These are phyloP conservation scores for Cheilosia soror DNA, from an alignment of 2,888 invertebrate genomes.

Conservation along the genomic window DNA sequence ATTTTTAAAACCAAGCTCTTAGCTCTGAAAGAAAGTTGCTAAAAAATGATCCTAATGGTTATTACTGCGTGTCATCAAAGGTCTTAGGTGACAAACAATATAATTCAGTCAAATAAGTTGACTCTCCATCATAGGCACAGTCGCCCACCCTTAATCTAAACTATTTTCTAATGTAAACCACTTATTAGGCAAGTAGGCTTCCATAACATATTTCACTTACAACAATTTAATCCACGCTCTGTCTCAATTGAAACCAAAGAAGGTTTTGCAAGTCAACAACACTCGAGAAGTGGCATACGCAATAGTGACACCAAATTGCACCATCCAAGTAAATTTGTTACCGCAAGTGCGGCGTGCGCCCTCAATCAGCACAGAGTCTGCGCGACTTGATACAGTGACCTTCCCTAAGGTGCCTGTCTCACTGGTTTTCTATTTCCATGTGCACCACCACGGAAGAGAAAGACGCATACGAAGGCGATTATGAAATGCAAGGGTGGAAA, in stretches of 20 bases:
- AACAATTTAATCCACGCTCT: too few species aligned
- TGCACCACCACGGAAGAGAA: conserved; percentile 57
- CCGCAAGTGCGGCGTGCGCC: conserved; percentile 10
- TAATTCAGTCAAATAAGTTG: too few species aligned
- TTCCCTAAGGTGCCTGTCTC: conserved; percentile 54
- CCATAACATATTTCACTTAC: too few species aligned
- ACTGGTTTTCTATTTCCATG: conserved; percentile 49
- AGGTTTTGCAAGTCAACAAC: conserved; percentile 14
- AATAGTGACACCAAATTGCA: conserved; percentile 62
- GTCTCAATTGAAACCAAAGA: conserved; percentile 44
- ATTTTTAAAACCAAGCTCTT: too few species aligned
- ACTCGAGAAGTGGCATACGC: conserved; percentile 37
- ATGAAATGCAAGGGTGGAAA: conserved; percentile 42
- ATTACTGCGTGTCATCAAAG: too few species aligned
- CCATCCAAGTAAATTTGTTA: conserved; percentile 35
- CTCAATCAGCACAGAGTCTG: conserved; percentile 15
- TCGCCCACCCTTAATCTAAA: too few species aligned
- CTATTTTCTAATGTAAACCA: too few species aligned
- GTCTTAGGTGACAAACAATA: too few species aligned
- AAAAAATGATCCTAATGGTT: too few species aligned
- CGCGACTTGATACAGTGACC: conserved; percentile 55
- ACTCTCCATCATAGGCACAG: too few species aligned
- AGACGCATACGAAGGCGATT: conserved; percentile 15
- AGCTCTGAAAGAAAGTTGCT: too few species aligned
- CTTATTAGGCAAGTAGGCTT: too few species aligned